Conservation (phyloP, 92 coral and sea anemone species). For the Chrysogorgia sp. region DNA sequence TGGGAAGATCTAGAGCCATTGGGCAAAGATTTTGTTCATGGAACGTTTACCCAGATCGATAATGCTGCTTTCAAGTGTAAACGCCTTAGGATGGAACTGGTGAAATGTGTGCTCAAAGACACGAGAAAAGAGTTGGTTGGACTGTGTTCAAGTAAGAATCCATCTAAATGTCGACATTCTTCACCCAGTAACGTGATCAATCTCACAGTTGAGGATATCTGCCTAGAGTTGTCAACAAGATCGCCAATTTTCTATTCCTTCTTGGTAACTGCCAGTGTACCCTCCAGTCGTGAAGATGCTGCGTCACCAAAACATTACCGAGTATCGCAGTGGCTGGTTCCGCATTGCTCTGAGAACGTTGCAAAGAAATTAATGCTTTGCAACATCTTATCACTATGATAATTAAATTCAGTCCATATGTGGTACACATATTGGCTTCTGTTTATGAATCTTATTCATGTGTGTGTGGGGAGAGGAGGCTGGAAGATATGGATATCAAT, state of each 20-base stretch:
- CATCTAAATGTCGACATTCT: constrained; percentile 40
- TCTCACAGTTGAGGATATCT: constrained; percentile 20
- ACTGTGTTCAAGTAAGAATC: constrained; percentile 33
- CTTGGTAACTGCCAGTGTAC: constrained; percentile 20
- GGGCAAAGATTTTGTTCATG: constrained; percentile 38
- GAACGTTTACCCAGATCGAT: background rate
- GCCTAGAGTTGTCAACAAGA: constrained; percentile 41
- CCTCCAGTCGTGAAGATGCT: too few relatives aligned
- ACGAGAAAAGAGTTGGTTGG: constrained; percentile 22
- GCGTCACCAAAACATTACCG: constrained; percentile 8
- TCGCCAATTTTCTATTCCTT: constrained; percentile 45
- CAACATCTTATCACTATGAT: constrained; percentile 30
- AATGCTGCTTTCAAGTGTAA: constrained; percentile 26
- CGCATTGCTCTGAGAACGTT: constrained; percentile 48
- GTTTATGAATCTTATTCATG: too few relatives aligned
- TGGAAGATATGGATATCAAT: too few relatives aligned
- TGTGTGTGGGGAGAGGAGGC: too few relatives aligned
- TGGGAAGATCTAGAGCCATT: constrained; percentile 27
- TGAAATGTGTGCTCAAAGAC: constrained; percentile 28
- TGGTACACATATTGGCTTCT: background rate
- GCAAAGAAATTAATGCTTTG: constrained; percentile 36
- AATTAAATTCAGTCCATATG: constrained; percentile 15
- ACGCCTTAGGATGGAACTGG: constrained; percentile 16
- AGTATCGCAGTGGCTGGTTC: constrained; percentile 46
- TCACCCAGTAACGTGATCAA: constrained; percentile 9